Evolutionary conservation across 2,113 vertebrate genomes (phyloP).

Genomic region (Rutilus rutilus): DNA sequence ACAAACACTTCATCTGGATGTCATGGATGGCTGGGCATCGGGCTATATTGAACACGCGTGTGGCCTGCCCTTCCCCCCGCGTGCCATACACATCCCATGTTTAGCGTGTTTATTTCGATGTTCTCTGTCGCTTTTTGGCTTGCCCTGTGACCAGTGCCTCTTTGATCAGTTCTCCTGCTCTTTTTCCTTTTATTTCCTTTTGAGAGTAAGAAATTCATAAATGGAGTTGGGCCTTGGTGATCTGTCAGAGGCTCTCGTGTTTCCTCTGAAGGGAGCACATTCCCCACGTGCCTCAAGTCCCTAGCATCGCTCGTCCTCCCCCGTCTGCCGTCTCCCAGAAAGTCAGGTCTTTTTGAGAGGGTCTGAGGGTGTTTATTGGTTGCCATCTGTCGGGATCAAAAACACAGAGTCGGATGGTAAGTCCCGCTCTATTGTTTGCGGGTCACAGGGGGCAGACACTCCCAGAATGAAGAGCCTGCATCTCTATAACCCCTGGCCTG

Average conservation of each 20-base stretch:
- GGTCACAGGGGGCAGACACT: slow-evolving; percentile 18
- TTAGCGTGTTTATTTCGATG: not conserved
- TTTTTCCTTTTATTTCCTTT: not conserved
- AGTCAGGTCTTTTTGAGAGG: not conserved
- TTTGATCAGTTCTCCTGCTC: not conserved
- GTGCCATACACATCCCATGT: not conserved
- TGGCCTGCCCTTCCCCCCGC: not conserved
- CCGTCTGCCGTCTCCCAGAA: not conserved
- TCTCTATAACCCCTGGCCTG: not conserved
- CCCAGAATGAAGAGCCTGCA: slow-evolving; percentile 28
- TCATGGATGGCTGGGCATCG: not conserved
- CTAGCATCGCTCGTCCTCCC: not conserved
- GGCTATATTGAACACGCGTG: slow-evolving; percentile 14
- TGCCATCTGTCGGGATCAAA: slow-evolving; percentile 48
- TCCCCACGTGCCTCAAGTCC: not conserved
- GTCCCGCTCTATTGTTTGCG: slow-evolving; percentile 11
- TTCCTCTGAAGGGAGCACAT: not conserved
- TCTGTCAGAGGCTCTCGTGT: not conserved
- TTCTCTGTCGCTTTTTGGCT: not conserved
- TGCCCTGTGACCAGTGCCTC: not conserved
- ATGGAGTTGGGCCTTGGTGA: not conserved
- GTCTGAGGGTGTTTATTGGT: slow-evolving; percentile 36
- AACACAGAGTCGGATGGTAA: not conserved
- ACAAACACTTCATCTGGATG: slow-evolving; percentile 29
- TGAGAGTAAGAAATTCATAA: not conserved